These are phyloP conservation scores for Thermophis baileyi DNA, from an alignment of 2,113 vertebrate genomes.

Conservation along the genomic window DNA sequence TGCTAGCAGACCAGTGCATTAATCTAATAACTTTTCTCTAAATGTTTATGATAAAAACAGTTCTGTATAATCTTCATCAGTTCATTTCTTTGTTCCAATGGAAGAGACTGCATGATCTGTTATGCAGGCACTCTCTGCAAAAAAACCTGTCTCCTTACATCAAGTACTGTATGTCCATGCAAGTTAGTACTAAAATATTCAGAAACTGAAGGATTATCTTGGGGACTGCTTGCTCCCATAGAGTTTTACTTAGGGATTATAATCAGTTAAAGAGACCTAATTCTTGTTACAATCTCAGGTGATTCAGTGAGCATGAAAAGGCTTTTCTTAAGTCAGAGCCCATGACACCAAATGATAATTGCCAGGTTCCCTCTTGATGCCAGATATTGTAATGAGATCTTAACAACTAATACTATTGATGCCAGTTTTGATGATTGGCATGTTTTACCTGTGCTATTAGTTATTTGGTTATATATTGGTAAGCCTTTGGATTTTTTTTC, in stretches of 20 bases:
- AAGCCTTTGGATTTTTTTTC: neutral
- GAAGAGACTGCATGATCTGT: neutral
- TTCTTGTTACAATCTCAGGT: neutral
- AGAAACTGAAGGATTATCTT: neutral
- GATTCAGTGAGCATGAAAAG: neutral
- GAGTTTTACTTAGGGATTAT: neutral
- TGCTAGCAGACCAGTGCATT: neutral
- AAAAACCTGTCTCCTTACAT: no score
- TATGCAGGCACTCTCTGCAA: neutral
- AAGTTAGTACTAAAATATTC: neutral
- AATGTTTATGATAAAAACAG: neutral
- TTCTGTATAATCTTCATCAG: neutral
- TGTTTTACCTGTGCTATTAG: neutral
- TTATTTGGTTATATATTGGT: neutral
- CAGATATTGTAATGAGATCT: neutral
- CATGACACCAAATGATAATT: neutral
- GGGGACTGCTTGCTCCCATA: neutral
- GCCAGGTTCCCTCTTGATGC: neutral
- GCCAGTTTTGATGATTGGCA: neutral
- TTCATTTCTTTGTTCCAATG: neutral
- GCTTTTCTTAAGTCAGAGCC: neutral
- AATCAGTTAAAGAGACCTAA: neutral
- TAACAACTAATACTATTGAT: neutral
- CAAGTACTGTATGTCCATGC: neutral
- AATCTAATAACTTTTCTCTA: neutral